phyloP scores from a whole-genome alignment of 2,113 vertebrate genomes.

The Thunnus maccoyii region DNA sequence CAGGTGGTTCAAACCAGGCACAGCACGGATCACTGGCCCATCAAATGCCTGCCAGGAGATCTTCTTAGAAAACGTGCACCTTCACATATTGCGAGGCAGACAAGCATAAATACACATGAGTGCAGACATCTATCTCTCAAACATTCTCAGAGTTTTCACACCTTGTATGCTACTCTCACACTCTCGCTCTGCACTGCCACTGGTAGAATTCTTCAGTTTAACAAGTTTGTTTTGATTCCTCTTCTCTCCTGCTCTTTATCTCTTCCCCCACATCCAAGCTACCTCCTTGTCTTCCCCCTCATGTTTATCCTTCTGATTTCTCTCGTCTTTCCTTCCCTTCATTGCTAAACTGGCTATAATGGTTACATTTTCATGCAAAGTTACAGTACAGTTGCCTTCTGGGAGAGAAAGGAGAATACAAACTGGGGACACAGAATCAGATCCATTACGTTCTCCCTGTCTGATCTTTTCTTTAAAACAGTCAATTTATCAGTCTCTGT shows the following conservation, averaged over 20 bases:
- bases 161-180: constrained; percentile 17
- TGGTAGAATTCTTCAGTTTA: constrained; percentile 6
- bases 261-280: not conserved
- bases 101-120: constrained; percentile 41
- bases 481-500: not conserved
- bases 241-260: not conserved
- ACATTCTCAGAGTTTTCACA: constrained; percentile 26
- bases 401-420: not conserved
- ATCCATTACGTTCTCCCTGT: not conserved
- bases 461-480: not conserved
- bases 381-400: not conserved
- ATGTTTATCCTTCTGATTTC: not conserved
- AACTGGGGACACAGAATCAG: not conserved
- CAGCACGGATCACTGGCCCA: constrained; percentile 58
- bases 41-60: constrained; percentile 65
- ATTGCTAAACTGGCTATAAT: not conserved
- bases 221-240: constrained; percentile 26
- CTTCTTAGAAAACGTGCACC: constrained; percentile 54
- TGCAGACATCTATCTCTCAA: constrained; percentile 18
- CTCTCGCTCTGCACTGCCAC: not conserved
- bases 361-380: constrained; percentile 7
- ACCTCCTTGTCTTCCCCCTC: not conserved
- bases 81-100: constrained; percentile 53
- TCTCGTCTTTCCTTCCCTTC: not conserved
- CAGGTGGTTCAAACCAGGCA: constrained; percentile 68